Evolutionary conservation across 1,140 invertebrate species (phyloP).

Genomic region (Diorhabda elongata): DNA sequence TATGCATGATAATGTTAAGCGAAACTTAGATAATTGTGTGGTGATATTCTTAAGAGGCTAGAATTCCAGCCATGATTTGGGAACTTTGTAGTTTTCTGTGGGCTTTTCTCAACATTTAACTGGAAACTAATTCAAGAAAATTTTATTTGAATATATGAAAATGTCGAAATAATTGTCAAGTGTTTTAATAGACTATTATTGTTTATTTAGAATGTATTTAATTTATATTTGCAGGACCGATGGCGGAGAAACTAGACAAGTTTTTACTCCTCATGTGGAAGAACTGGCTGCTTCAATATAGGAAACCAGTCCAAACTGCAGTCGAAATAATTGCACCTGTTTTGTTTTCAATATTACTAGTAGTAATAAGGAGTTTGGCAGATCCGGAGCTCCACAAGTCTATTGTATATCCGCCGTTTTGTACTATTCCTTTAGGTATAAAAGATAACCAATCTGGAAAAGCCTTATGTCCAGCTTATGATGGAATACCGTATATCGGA

Average conservation of each 20-base stretch:
- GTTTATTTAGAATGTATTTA: too few relatives aligned
- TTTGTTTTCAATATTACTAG: constrained; percentile 66
- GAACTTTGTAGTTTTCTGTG: too few relatives aligned
- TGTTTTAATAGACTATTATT: too few relatives aligned
- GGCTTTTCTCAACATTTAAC: too few relatives aligned
- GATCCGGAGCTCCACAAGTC: constrained; percentile 35
- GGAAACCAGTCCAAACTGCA: constrained; percentile 66
- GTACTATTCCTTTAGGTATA: constrained; percentile 20
- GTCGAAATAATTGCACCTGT: constrained; percentile 67
- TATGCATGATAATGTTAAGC: too few relatives aligned
- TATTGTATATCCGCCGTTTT: constrained; percentile 41
- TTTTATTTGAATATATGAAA: too few relatives aligned
- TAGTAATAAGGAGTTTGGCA: constrained; percentile 57
- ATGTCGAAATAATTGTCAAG: too few relatives aligned
- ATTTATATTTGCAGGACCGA: constrained; percentile 22
- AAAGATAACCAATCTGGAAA: neutral
- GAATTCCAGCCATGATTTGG: too few relatives aligned
- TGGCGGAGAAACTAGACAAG: constrained; percentile 51
- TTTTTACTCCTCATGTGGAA: constrained; percentile 78
- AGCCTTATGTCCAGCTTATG: neutral
- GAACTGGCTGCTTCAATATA: constrained; percentile 72
- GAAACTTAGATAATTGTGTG: too few relatives aligned
- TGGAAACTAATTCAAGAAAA: too few relatives aligned
- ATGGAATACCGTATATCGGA: neutral
- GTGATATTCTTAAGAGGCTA: too few relatives aligned